These are phyloP conservation scores for Tretioscincus oriximinensis DNA, from an alignment of 2,113 vertebrate genomes.

Conservation along the genomic window DNA sequence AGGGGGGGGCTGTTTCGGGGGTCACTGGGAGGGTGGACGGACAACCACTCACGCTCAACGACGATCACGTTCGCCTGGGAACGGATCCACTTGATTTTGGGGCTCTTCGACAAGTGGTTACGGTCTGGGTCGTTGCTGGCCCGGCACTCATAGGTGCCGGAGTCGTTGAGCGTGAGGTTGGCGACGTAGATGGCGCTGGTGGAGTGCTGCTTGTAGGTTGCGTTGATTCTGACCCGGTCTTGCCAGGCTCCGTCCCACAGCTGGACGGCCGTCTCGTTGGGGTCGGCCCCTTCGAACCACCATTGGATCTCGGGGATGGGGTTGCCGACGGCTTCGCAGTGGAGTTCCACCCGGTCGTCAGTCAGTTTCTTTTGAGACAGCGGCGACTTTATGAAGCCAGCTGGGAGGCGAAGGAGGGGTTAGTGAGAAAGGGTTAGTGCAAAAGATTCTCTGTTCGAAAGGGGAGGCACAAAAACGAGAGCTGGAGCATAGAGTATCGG, in stretches of 20 bases:
- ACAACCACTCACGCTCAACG: conserved; percentile 90
- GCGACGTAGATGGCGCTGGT: conserved; percentile 82
- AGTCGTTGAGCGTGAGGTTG: conserved; percentile 78
- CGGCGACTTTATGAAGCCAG: conserved; percentile 86
- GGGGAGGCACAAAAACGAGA: too few species aligned
- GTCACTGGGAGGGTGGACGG: background rate
- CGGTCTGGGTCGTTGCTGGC: conserved; percentile 95
- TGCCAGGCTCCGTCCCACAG: conserved; percentile 86
- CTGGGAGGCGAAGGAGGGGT: conserved; percentile 70
- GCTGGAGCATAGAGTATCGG: too few species aligned
- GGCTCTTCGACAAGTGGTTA: conserved; percentile 88
- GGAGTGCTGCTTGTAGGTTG: conserved; percentile 85
- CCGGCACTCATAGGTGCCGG: conserved; percentile 90
- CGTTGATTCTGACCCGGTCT: conserved; percentile 83
- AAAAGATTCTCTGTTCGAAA: background rate
- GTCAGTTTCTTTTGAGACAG: conserved; percentile 82
- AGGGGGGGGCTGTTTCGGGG: background rate
- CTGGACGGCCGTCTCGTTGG: conserved; percentile 79
- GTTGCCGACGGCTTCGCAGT: conserved; percentile 87
- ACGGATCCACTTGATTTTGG: conserved; percentile 95
- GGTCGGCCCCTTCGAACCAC: conserved; percentile 86
- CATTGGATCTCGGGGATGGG: conserved; percentile 91
- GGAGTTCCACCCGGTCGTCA: conserved; percentile 79
- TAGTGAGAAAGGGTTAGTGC: conserved; percentile 65
- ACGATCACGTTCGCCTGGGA: conserved; percentile 93